Evolutionary conservation across 2,888 invertebrate genomes (phyloP).

Genomic region (Himalopsyche japonica): DNA sequence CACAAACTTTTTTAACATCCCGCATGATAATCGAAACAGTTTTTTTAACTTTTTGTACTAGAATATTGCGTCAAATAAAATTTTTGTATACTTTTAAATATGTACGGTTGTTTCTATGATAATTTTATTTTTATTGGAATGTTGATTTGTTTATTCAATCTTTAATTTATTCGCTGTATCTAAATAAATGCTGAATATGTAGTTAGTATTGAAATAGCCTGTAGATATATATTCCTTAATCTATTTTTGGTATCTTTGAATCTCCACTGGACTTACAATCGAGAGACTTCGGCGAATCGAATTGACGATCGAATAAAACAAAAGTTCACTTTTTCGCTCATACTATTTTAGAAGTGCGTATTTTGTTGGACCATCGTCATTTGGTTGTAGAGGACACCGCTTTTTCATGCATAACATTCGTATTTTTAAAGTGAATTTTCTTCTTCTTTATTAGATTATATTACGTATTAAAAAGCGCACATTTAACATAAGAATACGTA

Average conservation of each 20-base stretch:
- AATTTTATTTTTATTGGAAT: too few species aligned
- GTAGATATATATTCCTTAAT: not conserved
- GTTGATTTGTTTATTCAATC: too few species aligned
- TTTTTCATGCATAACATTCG: not conserved
- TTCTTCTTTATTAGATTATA: not conserved
- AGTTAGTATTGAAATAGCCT: not conserved
- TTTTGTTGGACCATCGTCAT: not conserved
- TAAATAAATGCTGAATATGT: not conserved
- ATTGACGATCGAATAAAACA: not conserved
- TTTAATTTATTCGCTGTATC: not conserved
- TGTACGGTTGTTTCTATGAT: not conserved
- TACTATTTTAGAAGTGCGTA: not conserved
- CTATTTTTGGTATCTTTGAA: slow-evolving; percentile 18
- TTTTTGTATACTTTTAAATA: not conserved
- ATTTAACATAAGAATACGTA: not conserved
- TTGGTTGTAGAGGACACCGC: not conserved
- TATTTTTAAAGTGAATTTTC: not conserved
- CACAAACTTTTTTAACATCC: not conserved
- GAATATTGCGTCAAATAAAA: not conserved
- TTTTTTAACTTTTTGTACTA: not conserved
- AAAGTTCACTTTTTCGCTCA: not conserved
- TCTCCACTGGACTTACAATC: slow-evolving; percentile 9
- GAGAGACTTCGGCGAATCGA: not conserved
- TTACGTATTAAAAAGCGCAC: not conserved
- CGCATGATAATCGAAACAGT: too few species aligned